Base-by-base conservation (phyloP, 2,888 invertebrate genomes). In the Orthosia gracilis region DNA sequence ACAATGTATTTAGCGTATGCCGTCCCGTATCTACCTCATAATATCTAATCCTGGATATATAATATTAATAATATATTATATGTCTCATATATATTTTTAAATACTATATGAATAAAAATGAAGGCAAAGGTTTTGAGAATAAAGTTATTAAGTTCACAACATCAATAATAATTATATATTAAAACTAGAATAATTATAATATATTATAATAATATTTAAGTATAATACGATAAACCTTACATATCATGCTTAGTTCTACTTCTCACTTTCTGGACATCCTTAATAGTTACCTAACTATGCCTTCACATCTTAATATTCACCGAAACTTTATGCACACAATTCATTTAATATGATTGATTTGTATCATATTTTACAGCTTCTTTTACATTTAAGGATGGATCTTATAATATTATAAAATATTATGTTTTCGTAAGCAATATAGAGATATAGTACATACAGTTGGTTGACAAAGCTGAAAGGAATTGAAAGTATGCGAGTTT, bases 261-360 rank as follows among this genome's bases (percentile, higher is more conserved):
- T 92, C 92, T 91, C 92, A 92, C 91, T 94, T 92, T 94, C 91
- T 93, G 92, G 92, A 93, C 91, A 90, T 90, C 87, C 90, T 92
- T 92, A 90, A 69, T 80, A 82, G 77, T 83, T 88, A 89, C 71
- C 81, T 88, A 78, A 83, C 84, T 86, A 85, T 78, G 72, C 81
- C 81, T 82, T 88, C 82, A 78, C 77, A 85, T 78, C 71, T 65
- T 74, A 76, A 67, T 76, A 79, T 83, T 66, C 49, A 58, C 55
- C 67, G 73, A 73, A 76, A 80, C 64, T 68, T 59, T 82, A 81
- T 64, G 61, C 73, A 69, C 64, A 67, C 63, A 31, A 57, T 68
- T 69, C 17, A 50, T 52, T 64, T 52, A 68, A 57, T 54, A 57
- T 23, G 47, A 45, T 59, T 61, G 40, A 49, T 26, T 47, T 50